Evolutionary conservation across 2,888 invertebrate species (phyloP), one percentile per base, ranked within the genome.

Genomic region (Dioctria rufipes): DNA sequence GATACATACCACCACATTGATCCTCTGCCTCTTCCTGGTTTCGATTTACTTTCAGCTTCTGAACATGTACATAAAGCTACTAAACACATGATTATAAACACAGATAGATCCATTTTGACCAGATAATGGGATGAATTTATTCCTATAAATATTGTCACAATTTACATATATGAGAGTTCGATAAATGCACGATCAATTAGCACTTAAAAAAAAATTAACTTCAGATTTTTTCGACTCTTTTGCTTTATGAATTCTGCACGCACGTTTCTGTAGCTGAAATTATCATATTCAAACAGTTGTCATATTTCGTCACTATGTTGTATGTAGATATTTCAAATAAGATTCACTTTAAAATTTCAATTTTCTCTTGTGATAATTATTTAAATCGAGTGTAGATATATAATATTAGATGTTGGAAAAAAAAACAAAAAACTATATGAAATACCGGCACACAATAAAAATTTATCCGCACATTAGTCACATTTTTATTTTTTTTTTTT

Each of bases 1-100:
- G 25, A 25, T 85, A 92, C 96, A 92, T 90, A 96, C 96, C 96
- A 96, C 96, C 96, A 96, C 94, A 95, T 96, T 86, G 95, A 95
- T 88, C 96, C 96, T 87, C 95, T 92, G 86, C 95, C 95, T 87
- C 95, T 91, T 88, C 94, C 93, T 85, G 92, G 91, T 87, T 94
- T 94, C 77, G 88, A 88, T 86, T 89, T 89, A 80, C 86, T 88
- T 82, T 87, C 88, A 79, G 86, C 86, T 83, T 86, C 86, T 83
- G 84, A 73, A 80, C 85, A 84, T 60, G 86, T 84, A 84, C 86
- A 86, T 80, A 88, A 84, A 81, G 87, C 86, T 85, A 88, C 83
- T 80, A 89, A 84, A 84, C 86, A 87, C 81, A 86, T 83, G 83
- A 86, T 85, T 58, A 89, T 84, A 78, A 87, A 85, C 82, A 85